A percentile compares a stretch with the other conserved stretches of the same genome.
Conservation (phyloP, 2,797 vertebrate genomes). For the Fundulus diaphanus region DNA sequence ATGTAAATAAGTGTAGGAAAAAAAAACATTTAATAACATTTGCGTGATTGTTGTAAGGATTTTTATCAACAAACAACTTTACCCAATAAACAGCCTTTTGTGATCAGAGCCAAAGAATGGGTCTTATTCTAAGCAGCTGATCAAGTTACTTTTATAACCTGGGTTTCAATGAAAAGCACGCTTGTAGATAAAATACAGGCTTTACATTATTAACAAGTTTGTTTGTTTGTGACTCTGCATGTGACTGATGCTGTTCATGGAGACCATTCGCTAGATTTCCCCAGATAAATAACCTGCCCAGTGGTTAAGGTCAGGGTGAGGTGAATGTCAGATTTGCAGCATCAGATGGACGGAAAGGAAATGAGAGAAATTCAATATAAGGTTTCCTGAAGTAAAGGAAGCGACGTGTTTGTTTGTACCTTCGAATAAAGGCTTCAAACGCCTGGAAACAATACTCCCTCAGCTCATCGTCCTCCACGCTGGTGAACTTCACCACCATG, state of each 20-base stretch:
- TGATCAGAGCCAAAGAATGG: conserved; percentile 4
- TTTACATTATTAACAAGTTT: neutral
- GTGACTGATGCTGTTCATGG: neutral
- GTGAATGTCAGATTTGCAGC: neutral
- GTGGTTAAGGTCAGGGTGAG: neutral
- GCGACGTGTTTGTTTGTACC: conserved; percentile 68
- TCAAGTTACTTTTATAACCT: neutral
- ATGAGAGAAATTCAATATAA: conserved; percentile 1
- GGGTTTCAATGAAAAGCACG: neutral
- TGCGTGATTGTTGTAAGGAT: neutral
- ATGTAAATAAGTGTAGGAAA: neutral
- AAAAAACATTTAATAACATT: neutral
- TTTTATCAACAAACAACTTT: neutral
- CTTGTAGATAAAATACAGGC: neutral
- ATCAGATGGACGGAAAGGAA: conserved; percentile 1
- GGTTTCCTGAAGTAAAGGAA: conserved; percentile 4
- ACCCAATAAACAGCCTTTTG: neutral
- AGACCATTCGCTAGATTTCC: neutral
- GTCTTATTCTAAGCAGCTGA: neutral
- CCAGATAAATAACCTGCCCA: neutral
- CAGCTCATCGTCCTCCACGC: conserved; percentile 91
- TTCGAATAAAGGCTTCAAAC: conserved; percentile 92
- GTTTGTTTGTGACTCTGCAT: conserved; percentile 4
- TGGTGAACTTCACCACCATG: conserved; percentile 89
- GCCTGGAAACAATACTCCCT: conserved; percentile 95